These are phyloP conservation scores for Botia almorhae DNA, from an alignment of 2,797 vertebrate genomes.

Conservation along the genomic window DNA sequence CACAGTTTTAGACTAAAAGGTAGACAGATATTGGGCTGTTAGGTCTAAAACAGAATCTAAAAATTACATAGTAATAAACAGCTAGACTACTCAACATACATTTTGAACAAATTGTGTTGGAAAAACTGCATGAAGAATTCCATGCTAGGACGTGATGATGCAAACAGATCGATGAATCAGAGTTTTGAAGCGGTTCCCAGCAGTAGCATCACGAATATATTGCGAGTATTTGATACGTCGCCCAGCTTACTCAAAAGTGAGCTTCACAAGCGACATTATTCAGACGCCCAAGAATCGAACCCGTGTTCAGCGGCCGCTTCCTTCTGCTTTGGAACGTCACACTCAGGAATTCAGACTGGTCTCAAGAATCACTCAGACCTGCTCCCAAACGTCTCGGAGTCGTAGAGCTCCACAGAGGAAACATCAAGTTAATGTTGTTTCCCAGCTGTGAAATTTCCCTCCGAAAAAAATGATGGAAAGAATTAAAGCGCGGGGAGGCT, in stretches of 20 bases:
- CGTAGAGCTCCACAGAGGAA: neutral
- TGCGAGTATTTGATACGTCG: too few species aligned
- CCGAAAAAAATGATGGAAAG: neutral
- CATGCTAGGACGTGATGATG: too few species aligned
- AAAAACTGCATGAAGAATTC: too few species aligned
- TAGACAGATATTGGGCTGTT: neutral
- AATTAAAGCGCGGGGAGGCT: neutral
- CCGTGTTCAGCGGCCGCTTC: neutral
- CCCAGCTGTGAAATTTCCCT: neutral
- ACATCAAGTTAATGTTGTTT: constrained; percentile 3
- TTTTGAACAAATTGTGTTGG: too few species aligned
- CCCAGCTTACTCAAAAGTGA: too few species aligned
- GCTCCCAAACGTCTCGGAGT: neutral
- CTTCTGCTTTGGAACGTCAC: too few species aligned
- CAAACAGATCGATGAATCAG: too few species aligned
- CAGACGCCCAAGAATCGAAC: neutral
- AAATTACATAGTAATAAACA: neutral
- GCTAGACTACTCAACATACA: too few species aligned
- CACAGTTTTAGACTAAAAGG: neutral
- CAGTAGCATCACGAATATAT: too few species aligned
- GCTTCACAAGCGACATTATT: too few species aligned
- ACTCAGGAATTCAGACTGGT: too few species aligned
- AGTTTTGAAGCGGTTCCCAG: too few species aligned
- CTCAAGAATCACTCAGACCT: neutral
- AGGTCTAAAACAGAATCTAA: neutral